Evolutionary conservation across 2,797 vertebrate species (phyloP), one percentile per base, ranked within the genome.

Genomic region (Sebastes vulpes): DNA sequence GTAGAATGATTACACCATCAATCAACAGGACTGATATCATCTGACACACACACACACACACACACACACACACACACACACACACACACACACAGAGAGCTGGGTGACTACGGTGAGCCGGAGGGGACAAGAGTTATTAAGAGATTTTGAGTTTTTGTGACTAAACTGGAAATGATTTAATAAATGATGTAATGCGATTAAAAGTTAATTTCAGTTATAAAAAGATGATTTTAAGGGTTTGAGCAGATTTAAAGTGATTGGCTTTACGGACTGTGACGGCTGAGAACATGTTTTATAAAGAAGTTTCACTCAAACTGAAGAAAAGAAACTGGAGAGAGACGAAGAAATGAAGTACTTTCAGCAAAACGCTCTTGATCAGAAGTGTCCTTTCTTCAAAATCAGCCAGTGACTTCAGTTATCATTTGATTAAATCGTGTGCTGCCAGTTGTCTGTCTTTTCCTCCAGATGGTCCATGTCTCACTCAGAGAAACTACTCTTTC

Each of bases 1-100:
- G 77, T 38, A 58, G 58, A 81, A 70, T 61, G 72, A 82, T 80
- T 75, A 77, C 56, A 77, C 52, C 59, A 82, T 82, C 67, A 77
- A 72, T 83, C 75, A 74, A 20, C 75, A 9, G 2, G 20, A 82
- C 72, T 18, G 69, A 79, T 61, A 48, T 31, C 77, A 77, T 72
- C 77, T 38, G 1, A 50, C 56, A 61, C 69, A 61, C 46, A 61
- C 56, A 29, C 46, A 31, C 65, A 35, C 57, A 56, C 60, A 63
- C 57, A 61, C 69, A 69, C 46, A 31, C 10, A 42, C 54, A 50
- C 56, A 61, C 69, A 61, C 46, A 61, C 56, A 31, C 46, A 31
- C 65, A 35, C 57, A 56, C 60, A 63, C 57, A 61, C 69, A 69
- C 46, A 31, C 6, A 50, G 4, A 42, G 9, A 32, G 35, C 35